phyloP scores from a whole-genome alignment of 1,140 invertebrate genomes.

The Brachionus manjavacas region DNA sequence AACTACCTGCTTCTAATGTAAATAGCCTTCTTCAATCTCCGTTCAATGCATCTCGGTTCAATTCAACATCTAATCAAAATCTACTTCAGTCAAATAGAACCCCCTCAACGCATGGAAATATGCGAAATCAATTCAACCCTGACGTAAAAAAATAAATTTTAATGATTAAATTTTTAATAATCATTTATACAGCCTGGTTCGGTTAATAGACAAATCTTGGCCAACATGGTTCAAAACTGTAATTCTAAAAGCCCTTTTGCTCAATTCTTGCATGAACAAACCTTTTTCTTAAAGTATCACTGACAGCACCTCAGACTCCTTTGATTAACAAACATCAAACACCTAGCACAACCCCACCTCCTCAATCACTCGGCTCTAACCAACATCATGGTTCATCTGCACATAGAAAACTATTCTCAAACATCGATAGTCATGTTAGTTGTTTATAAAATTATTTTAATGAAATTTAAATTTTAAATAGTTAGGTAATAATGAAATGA shows the following conservation, averaged over 20 bases:
- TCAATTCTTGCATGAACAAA: background rate
- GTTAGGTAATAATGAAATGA: slow-evolving; percentile 9
- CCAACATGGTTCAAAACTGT: slow-evolving; percentile 38
- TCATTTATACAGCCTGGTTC: background rate
- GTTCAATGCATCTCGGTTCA: background rate
- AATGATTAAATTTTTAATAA: background rate
- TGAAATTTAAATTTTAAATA: background rate
- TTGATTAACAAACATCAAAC: background rate
- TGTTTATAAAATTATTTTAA: background rate
- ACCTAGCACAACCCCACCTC: slow-evolving; percentile 26
- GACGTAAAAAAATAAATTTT: background rate
- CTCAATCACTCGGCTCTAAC: background rate
- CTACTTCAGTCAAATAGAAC: background rate
- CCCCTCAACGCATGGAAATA: background rate
- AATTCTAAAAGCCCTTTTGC: background rate
- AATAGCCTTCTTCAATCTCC: slow-evolving; percentile 2
- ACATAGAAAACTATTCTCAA: slow-evolving; percentile 5
- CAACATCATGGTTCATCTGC: slow-evolving; percentile 21
- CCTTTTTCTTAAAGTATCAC: background rate
- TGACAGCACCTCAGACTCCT: background rate
- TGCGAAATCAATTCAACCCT: slow-evolving; percentile 7
- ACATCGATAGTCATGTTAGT: background rate
- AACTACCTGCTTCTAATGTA: slow-evolving; percentile 12
- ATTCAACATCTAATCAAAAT: slow-evolving; percentile 20
- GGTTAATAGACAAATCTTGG: slow-evolving; percentile 27